Evolutionary conservation across 2,797 vertebrate species (phyloP), one percentile per base, ranked within the genome.

Genomic region (Gorsachius magnificus): DNA sequence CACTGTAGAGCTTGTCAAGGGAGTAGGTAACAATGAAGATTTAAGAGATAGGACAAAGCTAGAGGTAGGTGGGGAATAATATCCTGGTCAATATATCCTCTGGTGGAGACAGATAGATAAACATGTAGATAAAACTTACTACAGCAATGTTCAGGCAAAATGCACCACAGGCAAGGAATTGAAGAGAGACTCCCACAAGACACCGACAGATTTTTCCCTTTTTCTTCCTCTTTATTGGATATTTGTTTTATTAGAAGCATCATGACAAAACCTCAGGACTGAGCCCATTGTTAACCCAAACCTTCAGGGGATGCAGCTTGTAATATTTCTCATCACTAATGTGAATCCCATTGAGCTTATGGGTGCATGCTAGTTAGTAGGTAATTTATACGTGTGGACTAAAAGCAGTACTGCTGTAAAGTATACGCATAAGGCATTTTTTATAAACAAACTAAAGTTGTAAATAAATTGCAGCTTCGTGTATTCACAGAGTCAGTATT

Each of bases 1-100:
- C 69, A 58, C 41, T 54, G 41, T 61, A 92, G 38, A 78, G 69
- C 57, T 93, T 95, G 85, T 93, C 94, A 83, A 90, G 72, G 65
- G 76, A 94, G 92, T 93, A 95, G 72, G 96, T 83, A 96, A 93
- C 87, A 91, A 90, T 81, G 69, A 94, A 94, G 76, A 96, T 96
- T 95, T 96, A 96, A 95, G 92, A 96, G 91, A 16, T 2, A 5
- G 82, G 61, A 94, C 61, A 89, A 93, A 90, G 53, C 82, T 68
- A 91, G 65, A 83, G 65, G 91, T 88, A 83, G 64, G 63, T 13
- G 72, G 93, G 89, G 91, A 74, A 87, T 94, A 95, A 94, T 88
- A 91, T 81, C 69, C 26, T 38, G 76, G 76, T 96, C 96, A 86
- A 91, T 93, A 93, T 90, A 95, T 96, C 79, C 87, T 78, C 82